Evolutionary conservation across 1,140 invertebrate genomes (phyloP), one percentile per base, ranked within the genome.

Genomic region (Chironomus striatipennis): DNA sequence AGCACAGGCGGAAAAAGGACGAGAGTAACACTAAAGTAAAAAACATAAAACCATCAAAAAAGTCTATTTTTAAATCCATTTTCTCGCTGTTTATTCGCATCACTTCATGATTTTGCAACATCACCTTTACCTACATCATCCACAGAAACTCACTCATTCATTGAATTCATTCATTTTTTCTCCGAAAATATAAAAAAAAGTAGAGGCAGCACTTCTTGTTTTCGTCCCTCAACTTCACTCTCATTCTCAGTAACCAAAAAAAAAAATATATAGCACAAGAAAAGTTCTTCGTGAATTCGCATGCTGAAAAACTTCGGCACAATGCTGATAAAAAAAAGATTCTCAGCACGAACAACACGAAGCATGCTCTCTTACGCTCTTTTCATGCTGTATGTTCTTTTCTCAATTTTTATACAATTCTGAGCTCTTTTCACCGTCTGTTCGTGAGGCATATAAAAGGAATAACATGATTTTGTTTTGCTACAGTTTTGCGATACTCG

Each of bases 381-480:
- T 34, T 57, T 12, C 47, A 57, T 34, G 24, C 24, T 34, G 24
- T 34, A 34, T 34, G 24, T 34, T 34, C 24, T 34, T 34, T 34
- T 34, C 24, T 34, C 24, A 34, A 34, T 34, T 34, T 34, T 34
- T 12, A 15, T n/a, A 57, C 43, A 47, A 9, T 57, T 57, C 12
- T 57, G 12, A 57, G n/a, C 47, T 57, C n/a, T 47, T 47, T 57
- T 57, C 15, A 10, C n/a, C n/a, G 12, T 47, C 15, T n/a, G 12
- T 57, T 57, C 47, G 47, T 57, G 47, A n/a, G 47, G 47, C 47
- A 57, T 57, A 57, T 57, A 57, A 57, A 57, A 57, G 47, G 12
- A 57, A 57, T 57, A 57, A 57, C 47, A 57, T 57, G 47, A 15
- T 12, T 57, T 57, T 57, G 47, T 57, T 57, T 57, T 57, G 47